phyloP scores from a whole-genome alignment of 2,113 vertebrate species.

The Chunga burmeisteri region DNA sequence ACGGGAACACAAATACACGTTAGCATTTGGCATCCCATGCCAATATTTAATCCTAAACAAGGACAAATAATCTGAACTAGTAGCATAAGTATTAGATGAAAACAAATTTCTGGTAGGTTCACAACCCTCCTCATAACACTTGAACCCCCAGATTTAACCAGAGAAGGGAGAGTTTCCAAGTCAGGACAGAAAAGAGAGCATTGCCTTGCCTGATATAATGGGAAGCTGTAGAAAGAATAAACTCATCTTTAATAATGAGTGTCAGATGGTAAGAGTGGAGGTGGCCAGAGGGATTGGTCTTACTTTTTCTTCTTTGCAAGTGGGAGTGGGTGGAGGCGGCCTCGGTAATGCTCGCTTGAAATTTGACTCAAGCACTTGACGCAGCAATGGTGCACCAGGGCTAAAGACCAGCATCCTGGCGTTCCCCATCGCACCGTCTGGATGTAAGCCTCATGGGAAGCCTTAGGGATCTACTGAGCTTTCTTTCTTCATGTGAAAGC shows the following conservation, averaged over 20 bases:
- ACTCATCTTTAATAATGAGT: background rate
- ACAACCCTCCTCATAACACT: background rate
- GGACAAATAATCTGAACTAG: background rate
- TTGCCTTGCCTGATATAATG: background rate
- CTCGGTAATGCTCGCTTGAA: background rate
- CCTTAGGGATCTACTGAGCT: background rate
- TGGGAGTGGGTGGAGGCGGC: no score
- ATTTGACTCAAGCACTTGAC: background rate
- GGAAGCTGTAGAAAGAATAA: background rate
- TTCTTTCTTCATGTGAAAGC: background rate
- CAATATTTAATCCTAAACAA: background rate
- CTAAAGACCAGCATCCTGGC: background rate
- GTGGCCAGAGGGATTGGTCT: background rate
- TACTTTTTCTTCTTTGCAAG: background rate
- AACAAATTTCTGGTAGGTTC: background rate
- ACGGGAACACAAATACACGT: background rate
- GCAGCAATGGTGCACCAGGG: no score
- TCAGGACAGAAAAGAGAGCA: background rate
- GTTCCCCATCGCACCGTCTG: fast-evolving
- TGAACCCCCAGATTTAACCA: background rate
- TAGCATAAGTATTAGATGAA: background rate
- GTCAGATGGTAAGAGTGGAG: background rate
- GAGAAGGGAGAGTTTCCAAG: background rate
- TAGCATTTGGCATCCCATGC: background rate
- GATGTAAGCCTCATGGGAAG: background rate